phyloP scores from a whole-genome alignment of 2,797 vertebrate species.

The Furcifer pardalis region DNA sequence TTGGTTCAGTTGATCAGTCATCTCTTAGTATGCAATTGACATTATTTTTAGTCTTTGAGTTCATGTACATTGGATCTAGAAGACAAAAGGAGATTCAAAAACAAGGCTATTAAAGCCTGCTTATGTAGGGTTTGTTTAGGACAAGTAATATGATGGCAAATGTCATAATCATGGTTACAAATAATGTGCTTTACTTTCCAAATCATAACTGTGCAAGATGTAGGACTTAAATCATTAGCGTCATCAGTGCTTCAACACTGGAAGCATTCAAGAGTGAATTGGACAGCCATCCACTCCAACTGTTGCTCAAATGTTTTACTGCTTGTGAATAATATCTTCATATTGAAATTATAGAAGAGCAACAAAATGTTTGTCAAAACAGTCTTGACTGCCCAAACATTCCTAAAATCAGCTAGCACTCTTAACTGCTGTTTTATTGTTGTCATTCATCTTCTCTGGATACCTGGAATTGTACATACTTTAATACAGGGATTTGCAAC shows the following conservation, averaged over 20 bases:
- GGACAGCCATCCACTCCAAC: no score
- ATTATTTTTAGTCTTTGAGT: not conserved
- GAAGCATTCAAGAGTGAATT: no score
- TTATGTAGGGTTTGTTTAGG: not conserved
- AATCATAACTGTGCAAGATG: not conserved
- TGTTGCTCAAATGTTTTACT: not conserved
- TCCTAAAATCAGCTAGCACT: not conserved
- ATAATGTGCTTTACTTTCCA: not conserved
- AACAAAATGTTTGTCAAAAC: not conserved
- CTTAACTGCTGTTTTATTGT: not conserved
- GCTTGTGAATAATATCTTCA: not conserved
- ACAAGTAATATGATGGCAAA: not conserved
- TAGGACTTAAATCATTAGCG: no score
- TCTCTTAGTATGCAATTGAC: not conserved
- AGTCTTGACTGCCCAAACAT: not conserved
- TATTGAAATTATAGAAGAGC: not conserved
- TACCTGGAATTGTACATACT: not conserved
- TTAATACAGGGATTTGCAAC: no score
- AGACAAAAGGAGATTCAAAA: not conserved
- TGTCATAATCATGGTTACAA: not conserved
- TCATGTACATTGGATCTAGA: not conserved
- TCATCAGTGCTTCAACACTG: no score
- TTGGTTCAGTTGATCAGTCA: not conserved
- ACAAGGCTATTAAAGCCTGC: not conserved
- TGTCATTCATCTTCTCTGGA: not conserved